Base-by-base conservation (phyloP, 30 jellyfish, hydroid and myxozoan genomes). In the Aurelia aurita complex sp. Pacific region DNA sequence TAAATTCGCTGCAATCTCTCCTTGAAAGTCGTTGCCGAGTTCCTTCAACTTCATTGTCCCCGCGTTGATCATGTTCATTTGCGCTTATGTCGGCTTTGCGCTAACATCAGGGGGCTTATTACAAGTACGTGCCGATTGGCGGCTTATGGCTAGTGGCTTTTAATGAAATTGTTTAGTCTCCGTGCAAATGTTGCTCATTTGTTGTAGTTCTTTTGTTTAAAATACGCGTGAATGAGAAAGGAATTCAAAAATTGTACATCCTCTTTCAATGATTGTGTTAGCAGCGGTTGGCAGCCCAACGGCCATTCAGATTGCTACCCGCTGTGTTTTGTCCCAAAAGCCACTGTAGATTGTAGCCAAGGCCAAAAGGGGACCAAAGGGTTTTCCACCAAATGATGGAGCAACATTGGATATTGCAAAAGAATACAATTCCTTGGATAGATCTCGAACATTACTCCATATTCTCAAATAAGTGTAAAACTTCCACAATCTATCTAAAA, bases 101-200 rank as follows among this genome's bases (percentile, higher is more conserved):
- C 61, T 61, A 83, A 59, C 85, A 72, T 36, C 92, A 64, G 92
- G 92, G 91, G 92, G 92, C 51, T 67, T 57, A 72, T 54, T 83
- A 9, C 80, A 10, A 29, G 13, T 43, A 19, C 34, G 13, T 33
- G 84, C 71, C 69, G 71, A 74, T 53, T 11, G 33, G 84, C 84
- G 84, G 71, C 71, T 35, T 38, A 46, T 17, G 84, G 84, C 73
- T 55, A 51, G 0, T 50, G 55, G 32, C 51, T 14, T 32, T 53
- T 57, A 38, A 74, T 17, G 11, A 36, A 51, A 73, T 73, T 73
- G 83, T 46, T 42, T 2, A 55, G 83, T 40, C 70, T 73, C 73
- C 67, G 70, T 54, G 73, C 86, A 59, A 76, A 76, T 60, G 75
- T 59, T 76, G 86, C 61, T 76, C 75, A 60, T 33, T 76, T 76